Evolutionary conservation across 2,113 vertebrate species (phyloP), one percentile per base, ranked within the genome.

Genomic region (Ciconia boyciana): DNA sequence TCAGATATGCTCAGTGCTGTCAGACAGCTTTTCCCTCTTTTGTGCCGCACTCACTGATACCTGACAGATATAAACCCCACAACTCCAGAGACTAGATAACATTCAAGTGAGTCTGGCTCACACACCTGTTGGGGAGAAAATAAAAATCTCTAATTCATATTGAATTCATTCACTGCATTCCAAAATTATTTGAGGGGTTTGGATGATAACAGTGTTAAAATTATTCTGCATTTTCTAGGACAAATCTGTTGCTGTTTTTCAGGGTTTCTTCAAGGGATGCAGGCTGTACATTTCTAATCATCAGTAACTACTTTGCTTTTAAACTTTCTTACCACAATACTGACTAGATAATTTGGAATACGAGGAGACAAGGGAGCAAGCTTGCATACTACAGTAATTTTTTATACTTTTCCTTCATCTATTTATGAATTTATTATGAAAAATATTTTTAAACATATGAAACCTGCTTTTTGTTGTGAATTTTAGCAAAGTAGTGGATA

Each of bases 351-450:
- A 52, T 90, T 94, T 91, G 80, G 86, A 96, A 84, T 88, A 69
- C 51, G 87, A 95, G 87, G 90, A 93, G 69, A 88, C 62, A 96
- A 97, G 93, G 91, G 93, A 96, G 93, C 91, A 96, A 94, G 91
- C 94, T 97, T 96, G 94, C 94, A 87, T 96, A 95, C 90, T 94
- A 86, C 4, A 39, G 88, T 95, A 75, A 95, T 91, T 96, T 97
- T 96, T 98, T 96, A 97, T 97, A 96, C 76, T 95, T 97, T 96
- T 96, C 78, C 60, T 96, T 97, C 94, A 94, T 94, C 92, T 98
- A 98, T 97, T 98, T 98, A 97, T 98, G 96, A 94, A 96, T 97
- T 98, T 97, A 96, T 97, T 94, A 96, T 60, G 71, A 87, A 86
- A 96, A 93, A 76, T 96, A 96, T 98, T 98, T 98, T 97, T 97